Evolutionary conservation across 2,797 vertebrate genomes (phyloP), one percentile per base, ranked within the genome.

Genomic region (Yasuhikotakia modesta): DNA sequence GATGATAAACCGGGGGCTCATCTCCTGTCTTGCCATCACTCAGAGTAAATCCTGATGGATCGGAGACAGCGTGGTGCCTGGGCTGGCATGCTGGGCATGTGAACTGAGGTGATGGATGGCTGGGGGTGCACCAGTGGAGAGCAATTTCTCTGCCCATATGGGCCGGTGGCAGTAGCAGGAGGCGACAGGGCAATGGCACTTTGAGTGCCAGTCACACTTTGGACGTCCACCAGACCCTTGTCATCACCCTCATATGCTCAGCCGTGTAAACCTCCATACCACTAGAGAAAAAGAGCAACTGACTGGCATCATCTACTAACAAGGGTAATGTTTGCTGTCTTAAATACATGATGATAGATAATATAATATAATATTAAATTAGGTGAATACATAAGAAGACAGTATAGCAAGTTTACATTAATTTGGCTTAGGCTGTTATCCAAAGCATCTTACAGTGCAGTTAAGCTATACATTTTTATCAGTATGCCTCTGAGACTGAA

Each of bases 191-290:
- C 66, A 83, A 90, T 89, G 85, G 88, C 81, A 87, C 82, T 86
- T 86, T 79, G 82, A 84, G 80, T 84, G 90, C 89, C 88, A 89
- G 91, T 87, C 86, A 78, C 46, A 87, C 88, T 81, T 87, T 93
- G 92, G 92, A 91, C 88, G 80, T 82, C 82, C 87, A 91, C 90
- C 92, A 93, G 89, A 85, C 88, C 89, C 90, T n/a, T 90, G 91
- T 92, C 92, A 92, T 90, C 90, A 86, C 88, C 88, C 87, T 89
- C 80, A 81, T 90, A 90, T 81, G 85, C 91, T 91, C 91, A 77
- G 91, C 90, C 83, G 63, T 73, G 45, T 75, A 76, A 85, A 86
- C 85, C 85, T 83, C 82, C 79, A 52, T 72, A 70, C 53, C 55
- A 64, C 70, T 73, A 35, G 69, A 79, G 70, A 71, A 48, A 75